Evolutionary conservation across 2,888 invertebrate species (phyloP), one percentile per base, ranked within the genome.

Genomic region (Ophion obscuratus): DNA sequence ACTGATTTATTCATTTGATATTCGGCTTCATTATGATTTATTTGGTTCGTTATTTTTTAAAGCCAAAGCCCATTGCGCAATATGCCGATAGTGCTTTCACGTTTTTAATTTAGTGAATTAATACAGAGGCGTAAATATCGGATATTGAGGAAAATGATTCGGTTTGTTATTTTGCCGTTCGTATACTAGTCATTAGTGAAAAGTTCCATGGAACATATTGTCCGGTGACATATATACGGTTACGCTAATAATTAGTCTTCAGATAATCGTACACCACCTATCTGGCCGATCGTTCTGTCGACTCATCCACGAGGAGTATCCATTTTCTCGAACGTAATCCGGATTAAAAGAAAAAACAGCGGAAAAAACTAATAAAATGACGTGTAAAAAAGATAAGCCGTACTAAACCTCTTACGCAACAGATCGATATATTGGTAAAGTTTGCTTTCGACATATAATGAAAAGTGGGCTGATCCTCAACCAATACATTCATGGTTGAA

Each of bases 401-500:
- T 31, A 67, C 47, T 73, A 74, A 83, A 70, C 78, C 74, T 57
- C 40, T 83, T 9, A 27, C 61, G 44, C 57, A 24, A 20, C 31
- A 71, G 71, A 86, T 83, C 79, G 82, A 85, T 66, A 53, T 62
- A 81, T 74, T 74, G 76, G 81, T 83, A 27, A 59, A 66, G 40
- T 75, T 79, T 71, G 5, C 66, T 61, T 24, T 59, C 64, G 47
- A 62, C 20, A 76, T 66, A 5, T 27, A 67, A 78, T 59, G 31
- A 66, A 66, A 80, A 31, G 27, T 61, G 44, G 7, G 11, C 36
- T 47, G 36, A 20, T 68, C 17, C 24, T 40, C 10, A 27, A 76
- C 59, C 40, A 59, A 64, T 75, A 75, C 40, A 75, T 75, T 0
- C 47, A 75, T 27, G 47, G n/a, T 64, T 53, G 27, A 47, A 64